A percentile compares a stretch with the other conserved stretches of the same genome.
These are phyloP conservation scores for Phoxinus phoxinus DNA, from an alignment of 2,113 vertebrate species.

Conservation along the genomic window DNA sequence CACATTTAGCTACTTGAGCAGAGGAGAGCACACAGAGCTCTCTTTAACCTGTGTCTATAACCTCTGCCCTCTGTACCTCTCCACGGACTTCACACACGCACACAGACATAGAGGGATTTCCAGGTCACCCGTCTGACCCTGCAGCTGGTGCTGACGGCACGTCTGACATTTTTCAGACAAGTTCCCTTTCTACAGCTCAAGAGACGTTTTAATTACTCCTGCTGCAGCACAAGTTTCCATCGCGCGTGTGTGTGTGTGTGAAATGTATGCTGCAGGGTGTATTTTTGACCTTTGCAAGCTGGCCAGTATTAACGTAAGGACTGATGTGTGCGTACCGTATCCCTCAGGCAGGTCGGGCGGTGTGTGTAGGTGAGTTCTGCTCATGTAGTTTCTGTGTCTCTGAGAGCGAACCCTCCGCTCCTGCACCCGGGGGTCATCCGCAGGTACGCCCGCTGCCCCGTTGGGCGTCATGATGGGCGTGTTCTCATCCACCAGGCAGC, in stretches of 20 bases:
- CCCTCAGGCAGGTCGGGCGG: slow-evolving; percentile 96
- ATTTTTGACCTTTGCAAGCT: slow-evolving; percentile 7
- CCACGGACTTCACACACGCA: slow-evolving; percentile 7
- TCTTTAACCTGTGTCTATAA: slow-evolving; percentile 38
- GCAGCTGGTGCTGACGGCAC: slow-evolving; percentile 40
- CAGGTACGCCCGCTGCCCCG: slow-evolving; percentile 85
- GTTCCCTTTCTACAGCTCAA: slow-evolving; percentile 5
- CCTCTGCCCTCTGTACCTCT: slow-evolving; percentile 21
- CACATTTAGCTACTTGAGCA: not conserved
- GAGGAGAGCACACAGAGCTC: slow-evolving; percentile 13
- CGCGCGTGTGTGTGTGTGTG: slow-evolving; percentile 4
- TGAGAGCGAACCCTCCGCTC: slow-evolving; percentile 94
- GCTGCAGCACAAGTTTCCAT: slow-evolving; percentile 17
- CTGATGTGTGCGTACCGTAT: slow-evolving; percentile 80
- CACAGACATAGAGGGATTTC: slow-evolving; percentile 17
- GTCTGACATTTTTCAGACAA: not conserved
- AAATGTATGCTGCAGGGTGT: slow-evolving; percentile 12
- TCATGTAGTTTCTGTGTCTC: slow-evolving; percentile 98
- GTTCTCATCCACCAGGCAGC: slow-evolving; percentile 97
- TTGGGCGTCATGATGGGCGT: slow-evolving; percentile 89
- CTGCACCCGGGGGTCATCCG: slow-evolving; percentile 83
- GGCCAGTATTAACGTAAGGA: not conserved
- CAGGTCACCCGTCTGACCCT: slow-evolving; percentile 39
- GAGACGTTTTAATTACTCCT: slow-evolving; percentile 18
- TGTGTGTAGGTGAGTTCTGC: slow-evolving; percentile 96